phyloP scores from a whole-genome alignment of 2,888 invertebrate species.

The Gastracanthus pulcherrimus region DNA sequence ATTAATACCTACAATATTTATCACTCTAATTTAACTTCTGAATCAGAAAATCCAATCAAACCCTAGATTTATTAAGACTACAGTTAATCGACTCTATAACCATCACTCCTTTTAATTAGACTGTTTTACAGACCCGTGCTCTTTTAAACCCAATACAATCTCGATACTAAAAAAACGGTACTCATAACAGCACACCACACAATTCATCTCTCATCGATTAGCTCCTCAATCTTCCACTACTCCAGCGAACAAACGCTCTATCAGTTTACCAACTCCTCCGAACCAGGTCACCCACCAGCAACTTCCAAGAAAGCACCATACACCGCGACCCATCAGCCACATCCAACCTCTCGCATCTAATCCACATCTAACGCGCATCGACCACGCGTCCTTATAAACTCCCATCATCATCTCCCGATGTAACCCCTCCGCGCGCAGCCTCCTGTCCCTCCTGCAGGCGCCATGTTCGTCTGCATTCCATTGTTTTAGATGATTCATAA shows the following conservation, averaged over 20 bases:
- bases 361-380: neutral
- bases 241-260: neutral
- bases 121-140: neutral
- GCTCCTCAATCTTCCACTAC: neutral
- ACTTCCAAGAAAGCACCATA: neutral
- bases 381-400: neutral
- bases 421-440: neutral
- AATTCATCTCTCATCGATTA: neutral
- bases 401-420: neutral
- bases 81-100: neutral
- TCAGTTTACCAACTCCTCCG: neutral
- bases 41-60: neutral
- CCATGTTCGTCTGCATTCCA: slow-evolving; percentile 77
- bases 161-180: neutral
- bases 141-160: neutral
- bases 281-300: neutral
- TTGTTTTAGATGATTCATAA: slow-evolving; percentile 78
- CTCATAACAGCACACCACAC: neutral
- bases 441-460: slow-evolving; percentile 63
- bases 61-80: too few species aligned
- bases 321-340: neutral
- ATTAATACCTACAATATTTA: too few species aligned
- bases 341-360: neutral
- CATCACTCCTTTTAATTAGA: neutral
- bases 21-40: too few species aligned